Percentiles rank a stretch among this genome's conserved stretches.
phyloP scores from a whole-genome alignment of 2,888 invertebrate genomes.

The Melieria omissa region DNA sequence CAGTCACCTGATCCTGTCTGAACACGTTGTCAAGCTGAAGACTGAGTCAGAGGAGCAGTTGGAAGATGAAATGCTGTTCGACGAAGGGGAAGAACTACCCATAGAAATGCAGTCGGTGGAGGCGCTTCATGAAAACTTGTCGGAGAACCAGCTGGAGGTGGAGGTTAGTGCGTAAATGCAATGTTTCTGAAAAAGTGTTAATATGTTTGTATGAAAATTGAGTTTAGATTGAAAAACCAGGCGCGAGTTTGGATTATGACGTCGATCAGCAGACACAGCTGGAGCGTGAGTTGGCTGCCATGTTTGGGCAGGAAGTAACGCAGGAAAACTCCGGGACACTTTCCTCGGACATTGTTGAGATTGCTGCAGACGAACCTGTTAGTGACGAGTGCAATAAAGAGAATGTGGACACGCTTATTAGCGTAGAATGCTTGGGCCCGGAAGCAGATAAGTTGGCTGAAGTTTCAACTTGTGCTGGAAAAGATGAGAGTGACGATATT shows the following conservation, averaged over 20 bases:
- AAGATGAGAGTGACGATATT: constrained; percentile 14
- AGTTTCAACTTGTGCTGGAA: background rate
- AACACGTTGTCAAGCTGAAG: too few relatives aligned
- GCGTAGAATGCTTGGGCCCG: constrained; percentile 13
- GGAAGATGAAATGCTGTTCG: background rate
- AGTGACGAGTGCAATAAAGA: background rate
- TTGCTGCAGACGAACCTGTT: background rate
- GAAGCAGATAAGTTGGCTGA: background rate
- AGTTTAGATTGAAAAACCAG: too few relatives aligned
- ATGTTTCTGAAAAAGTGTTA: too few relatives aligned
- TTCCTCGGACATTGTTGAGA: background rate
- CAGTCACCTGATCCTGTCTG: constrained; percentile 17
- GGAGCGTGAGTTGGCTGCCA: background rate
- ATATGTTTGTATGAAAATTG: too few relatives aligned
- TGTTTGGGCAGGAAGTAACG: background rate
- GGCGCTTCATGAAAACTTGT: too few relatives aligned
- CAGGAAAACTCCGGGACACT: background rate
- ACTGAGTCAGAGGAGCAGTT: background rate
- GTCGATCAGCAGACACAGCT: background rate
- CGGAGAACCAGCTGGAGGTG: too few relatives aligned
- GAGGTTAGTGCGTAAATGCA: too few relatives aligned
- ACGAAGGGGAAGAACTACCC: background rate
- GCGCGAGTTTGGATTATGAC: background rate
- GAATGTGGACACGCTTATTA: constrained; percentile 7
- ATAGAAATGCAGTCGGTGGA: too few relatives aligned